phyloP scores from a whole-genome alignment of 2,888 invertebrate genomes.

The Tetranychus truncatus region DNA sequence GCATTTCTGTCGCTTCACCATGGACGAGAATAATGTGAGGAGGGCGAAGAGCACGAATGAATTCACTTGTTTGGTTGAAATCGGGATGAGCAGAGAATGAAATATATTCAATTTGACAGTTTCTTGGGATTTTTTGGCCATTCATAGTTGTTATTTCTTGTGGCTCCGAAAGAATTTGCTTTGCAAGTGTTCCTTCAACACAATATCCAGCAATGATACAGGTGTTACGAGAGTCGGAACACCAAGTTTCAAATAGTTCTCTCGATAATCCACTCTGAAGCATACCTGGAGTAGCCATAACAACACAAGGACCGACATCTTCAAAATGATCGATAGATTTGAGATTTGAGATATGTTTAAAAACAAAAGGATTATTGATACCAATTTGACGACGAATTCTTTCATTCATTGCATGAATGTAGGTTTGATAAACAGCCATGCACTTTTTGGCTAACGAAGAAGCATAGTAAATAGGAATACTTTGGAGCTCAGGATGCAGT shows the following conservation, averaged over 20 bases:
- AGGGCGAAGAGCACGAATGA: conserved; percentile 78
- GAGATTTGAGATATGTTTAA: conserved; percentile 84
- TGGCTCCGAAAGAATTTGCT: conserved; percentile 84
- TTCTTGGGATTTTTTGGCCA: conserved; percentile 83
- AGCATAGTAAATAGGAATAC: conserved; percentile 97
- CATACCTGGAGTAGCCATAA: conserved; percentile 99
- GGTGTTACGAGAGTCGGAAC: conserved; percentile 91
- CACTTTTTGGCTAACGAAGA: conserved; percentile 97
- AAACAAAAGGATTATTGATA: conserved; percentile 94
- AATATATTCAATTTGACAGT: conserved; percentile 96
- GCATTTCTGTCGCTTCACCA: conserved; percentile 98
- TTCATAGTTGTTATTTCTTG: conserved; percentile 88
- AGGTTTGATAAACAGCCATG: conserved; percentile 99
- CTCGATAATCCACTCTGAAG: conserved; percentile 94
- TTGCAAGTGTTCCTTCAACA: conserved; percentile 52
- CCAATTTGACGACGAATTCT: conserved; percentile 87
- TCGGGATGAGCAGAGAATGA: conserved; percentile 98
- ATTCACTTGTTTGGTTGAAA: conserved; percentile 92
- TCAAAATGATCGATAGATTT: conserved; percentile 99
- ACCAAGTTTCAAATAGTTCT: conserved; percentile 97
- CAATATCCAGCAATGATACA: conserved; percentile 83
- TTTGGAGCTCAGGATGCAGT: conserved; percentile 85
- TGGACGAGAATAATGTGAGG: conserved; percentile 91
- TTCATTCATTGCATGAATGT: conserved; percentile 98
- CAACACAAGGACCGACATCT: conserved; percentile 97